Percentiles rank a stretch among this genome's conserved stretches.
Conservation (phyloP, 2,113 vertebrate genomes). For the Fukomys damarensis region DNA sequence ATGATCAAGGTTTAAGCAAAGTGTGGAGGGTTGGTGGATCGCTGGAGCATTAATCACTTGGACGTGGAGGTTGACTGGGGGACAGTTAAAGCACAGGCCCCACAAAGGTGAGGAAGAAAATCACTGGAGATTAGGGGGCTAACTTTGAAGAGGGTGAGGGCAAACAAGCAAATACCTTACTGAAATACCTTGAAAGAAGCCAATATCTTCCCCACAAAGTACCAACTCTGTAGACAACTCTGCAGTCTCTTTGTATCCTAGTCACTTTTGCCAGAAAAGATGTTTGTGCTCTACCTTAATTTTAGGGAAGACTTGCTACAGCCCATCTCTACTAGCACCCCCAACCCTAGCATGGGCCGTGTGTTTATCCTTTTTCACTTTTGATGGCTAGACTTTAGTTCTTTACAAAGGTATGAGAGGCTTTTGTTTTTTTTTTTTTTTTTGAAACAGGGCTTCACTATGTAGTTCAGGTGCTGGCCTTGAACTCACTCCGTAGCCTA, state of each 20-base stretch:
- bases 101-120: conserved; percentile 17
- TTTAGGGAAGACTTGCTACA: not conserved
- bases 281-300: not conserved
- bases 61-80: not conserved
- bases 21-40: not conserved
- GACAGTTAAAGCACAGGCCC: not conserved
- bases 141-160: not conserved
- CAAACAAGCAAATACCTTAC: not conserved
- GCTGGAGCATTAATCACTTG: not conserved
- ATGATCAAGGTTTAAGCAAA: conserved; percentile 6
- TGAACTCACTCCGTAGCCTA: too few relatives aligned
- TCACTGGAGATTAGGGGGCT: not conserved
- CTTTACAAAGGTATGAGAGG: not conserved
- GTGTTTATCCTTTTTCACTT: not conserved
- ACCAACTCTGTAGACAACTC: not conserved
- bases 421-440: not conserved
- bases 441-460: not conserved
- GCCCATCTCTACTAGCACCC: not conserved
- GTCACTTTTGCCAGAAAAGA: conserved; percentile 22
- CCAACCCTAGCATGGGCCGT: not conserved
- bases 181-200: conserved; percentile 25
- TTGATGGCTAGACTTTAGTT: conserved; percentile 33
- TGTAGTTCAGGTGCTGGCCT: not conserved
- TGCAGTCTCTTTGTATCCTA: not conserved
- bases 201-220: not conserved